Evolutionary conservation across 2,113 vertebrate species (phyloP), one percentile per base, ranked within the genome.

Genomic region (Anser brachyrhynchus): DNA sequence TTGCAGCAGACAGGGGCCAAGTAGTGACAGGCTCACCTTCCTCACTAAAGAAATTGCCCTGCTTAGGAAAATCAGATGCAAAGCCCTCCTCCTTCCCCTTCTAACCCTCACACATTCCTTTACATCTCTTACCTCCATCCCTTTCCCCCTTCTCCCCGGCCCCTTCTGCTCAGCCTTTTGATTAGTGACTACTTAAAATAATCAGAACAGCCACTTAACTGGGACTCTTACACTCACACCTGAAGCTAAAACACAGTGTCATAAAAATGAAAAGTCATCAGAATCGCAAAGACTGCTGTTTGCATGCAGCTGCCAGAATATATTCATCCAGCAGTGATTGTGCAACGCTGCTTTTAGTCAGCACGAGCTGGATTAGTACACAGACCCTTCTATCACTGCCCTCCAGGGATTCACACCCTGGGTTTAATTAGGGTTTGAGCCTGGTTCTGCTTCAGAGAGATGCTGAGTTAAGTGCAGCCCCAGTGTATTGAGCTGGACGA

Each of bases 251-350:
- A 89, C 76, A 54, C 83, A 70, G 73, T 93, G 92, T 90, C 97
- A 96, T 94, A 96, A 94, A 90, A 94, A 96, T 87, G 92, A 89
- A 90, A 96, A 95, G 78, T 93, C 92, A 67, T 93, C 89, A 64
- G 81, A 91, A 96, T 87, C 6, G 9, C 35, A 73, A 79, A 93
- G 92, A 33, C 54, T 66, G 85, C 37, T 5, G 83, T 94, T 93
- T 81, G 95, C 93, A 93, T 72, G 89, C 95, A 84, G 96, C 96
- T 95, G 96, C 96, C 96, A 95, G 96, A 94, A 94, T 95, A 91
- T 92, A 89, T 87, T 93, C 95, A n/a, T 80, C 70, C 41, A 54
- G 87, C 31, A 74, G 57, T 79, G 92, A 89, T 93, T 94, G 89
- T 76, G 78, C 78, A 61, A 72, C 2, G 0, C 84, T 92, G 93